Evolutionary conservation across 2,797 vertebrate species (phyloP).

Genomic region (Sylvia borin): DNA sequence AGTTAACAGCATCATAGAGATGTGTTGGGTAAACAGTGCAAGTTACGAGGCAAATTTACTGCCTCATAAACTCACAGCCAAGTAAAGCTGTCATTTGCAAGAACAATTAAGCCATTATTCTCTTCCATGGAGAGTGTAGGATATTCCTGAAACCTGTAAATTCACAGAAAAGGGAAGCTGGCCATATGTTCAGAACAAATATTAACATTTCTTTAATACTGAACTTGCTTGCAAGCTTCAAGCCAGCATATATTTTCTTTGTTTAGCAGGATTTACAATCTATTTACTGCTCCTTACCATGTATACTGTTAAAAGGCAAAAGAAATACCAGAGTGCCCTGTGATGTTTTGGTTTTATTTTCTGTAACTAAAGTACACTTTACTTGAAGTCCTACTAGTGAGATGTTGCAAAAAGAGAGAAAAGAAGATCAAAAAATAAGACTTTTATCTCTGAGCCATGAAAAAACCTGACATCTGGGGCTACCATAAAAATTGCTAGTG

Average conservation of each 20-base stretch:
- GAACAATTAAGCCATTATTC: conserved; percentile 65
- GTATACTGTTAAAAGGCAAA: background rate
- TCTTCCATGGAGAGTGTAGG: conserved; percentile 3
- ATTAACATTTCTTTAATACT: background rate
- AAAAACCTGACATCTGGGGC: background rate
- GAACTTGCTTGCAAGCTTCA: background rate
- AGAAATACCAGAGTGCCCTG: background rate
- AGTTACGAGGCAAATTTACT: conserved; percentile 64
- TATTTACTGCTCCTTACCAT: background rate
- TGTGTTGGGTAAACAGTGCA: conserved; percentile 46
- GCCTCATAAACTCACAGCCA: conserved; percentile 69
- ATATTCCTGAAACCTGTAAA: conserved; percentile 32
- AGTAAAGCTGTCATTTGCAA: conserved; percentile 64
- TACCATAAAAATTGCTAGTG: background rate
- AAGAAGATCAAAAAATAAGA: background rate
- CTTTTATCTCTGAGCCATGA: background rate
- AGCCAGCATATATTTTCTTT: background rate
- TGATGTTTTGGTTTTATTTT: background rate
- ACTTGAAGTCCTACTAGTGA: background rate
- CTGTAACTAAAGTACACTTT: background rate
- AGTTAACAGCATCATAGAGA: conserved; percentile 41
- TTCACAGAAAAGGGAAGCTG: background rate
- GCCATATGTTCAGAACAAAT: background rate
- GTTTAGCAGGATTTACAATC: background rate
- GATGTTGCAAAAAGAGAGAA: background rate